Conservation (phyloP, 2,797 vertebrate genomes). For the Dicrostonyx torquatus region DNA sequence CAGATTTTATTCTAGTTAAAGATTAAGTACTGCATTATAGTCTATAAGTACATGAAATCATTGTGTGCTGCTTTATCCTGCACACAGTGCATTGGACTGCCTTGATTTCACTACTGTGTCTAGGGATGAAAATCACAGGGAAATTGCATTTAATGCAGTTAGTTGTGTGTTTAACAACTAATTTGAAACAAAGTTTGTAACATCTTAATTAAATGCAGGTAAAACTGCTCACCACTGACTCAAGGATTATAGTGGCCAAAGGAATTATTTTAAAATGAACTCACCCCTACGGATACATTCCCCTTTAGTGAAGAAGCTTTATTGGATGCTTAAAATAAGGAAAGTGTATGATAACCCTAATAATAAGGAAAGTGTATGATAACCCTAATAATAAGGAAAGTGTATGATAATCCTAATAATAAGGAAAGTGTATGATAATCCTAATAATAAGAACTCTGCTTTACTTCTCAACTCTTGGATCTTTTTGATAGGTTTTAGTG, state of each 20-base stretch:
- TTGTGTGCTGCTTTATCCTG: not conserved
- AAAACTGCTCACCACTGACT: slow-evolving; percentile 8
- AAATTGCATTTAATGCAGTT: slow-evolving; percentile 10
- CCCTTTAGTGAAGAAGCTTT: slow-evolving; percentile 2
- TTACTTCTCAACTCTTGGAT: slow-evolving; percentile 27
- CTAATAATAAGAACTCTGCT: not conserved
- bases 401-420: slow-evolving; percentile 18
- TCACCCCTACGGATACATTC: slow-evolving; percentile 48
- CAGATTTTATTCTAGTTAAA: slow-evolving; percentile 36
- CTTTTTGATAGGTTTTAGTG: slow-evolving; percentile 29
- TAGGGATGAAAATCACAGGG: slow-evolving; percentile 41
- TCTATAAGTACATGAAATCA: not conserved
- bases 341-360: slow-evolving; percentile 19
- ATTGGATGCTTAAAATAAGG: slow-evolving; percentile 29
- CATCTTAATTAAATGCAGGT: slow-evolving; percentile 43
- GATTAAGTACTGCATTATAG: not conserved
- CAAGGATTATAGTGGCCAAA: slow-evolving; percentile 29
- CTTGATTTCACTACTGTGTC: not conserved
- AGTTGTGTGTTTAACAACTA: slow-evolving; percentile 21
- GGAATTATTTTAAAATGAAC: slow-evolving; percentile 63
- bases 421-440: slow-evolving; percentile 34
- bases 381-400: not conserved
- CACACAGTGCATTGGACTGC: not conserved
- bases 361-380: slow-evolving; percentile 13
- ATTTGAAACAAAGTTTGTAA: slow-evolving; percentile 50